phyloP scores from a whole-genome alignment of 2,113 vertebrate species.

The Pygoscelis adeliae region DNA sequence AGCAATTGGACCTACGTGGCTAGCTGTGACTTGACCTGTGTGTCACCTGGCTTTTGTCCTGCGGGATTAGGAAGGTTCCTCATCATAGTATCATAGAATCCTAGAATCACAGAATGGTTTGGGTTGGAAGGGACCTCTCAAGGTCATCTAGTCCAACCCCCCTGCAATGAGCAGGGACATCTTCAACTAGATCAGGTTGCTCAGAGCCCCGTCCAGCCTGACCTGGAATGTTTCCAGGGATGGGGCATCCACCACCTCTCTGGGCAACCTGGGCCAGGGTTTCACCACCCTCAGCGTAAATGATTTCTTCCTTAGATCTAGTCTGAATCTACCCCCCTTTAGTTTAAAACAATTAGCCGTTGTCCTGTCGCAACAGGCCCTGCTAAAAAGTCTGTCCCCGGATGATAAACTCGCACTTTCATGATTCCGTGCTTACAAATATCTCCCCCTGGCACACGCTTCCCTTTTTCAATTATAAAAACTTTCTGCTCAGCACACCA shows the following conservation, averaged over 20 bases:
- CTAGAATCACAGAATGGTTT: accelerated
- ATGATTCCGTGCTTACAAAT: neutral
- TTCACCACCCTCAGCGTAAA: accelerated
- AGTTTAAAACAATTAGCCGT: neutral
- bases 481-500: neutral
- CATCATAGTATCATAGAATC: neutral
- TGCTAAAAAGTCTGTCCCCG: neutral
- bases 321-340: accelerated
- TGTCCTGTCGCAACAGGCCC: neutral
- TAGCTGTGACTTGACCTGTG: neutral
- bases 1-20: neutral
- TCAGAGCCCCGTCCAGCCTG: neutral
- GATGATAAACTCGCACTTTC: neutral
- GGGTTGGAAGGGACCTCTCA: neutral
- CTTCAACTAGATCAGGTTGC: accelerated
- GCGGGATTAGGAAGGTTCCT: neutral
- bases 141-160: neutral
- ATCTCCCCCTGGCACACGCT: too few relatives aligned
- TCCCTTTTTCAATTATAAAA: neutral
- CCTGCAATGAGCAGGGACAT: accelerated
- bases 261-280: neutral
- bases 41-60: neutral
- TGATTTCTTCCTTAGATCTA: neutral
- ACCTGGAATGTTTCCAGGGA: neutral
- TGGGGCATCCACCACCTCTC: neutral